A percentile compares a stretch with the other conserved stretches of the same genome.
phyloP scores from a whole-genome alignment of 2,888 invertebrate genomes.

The Plebejus melissa region DNA sequence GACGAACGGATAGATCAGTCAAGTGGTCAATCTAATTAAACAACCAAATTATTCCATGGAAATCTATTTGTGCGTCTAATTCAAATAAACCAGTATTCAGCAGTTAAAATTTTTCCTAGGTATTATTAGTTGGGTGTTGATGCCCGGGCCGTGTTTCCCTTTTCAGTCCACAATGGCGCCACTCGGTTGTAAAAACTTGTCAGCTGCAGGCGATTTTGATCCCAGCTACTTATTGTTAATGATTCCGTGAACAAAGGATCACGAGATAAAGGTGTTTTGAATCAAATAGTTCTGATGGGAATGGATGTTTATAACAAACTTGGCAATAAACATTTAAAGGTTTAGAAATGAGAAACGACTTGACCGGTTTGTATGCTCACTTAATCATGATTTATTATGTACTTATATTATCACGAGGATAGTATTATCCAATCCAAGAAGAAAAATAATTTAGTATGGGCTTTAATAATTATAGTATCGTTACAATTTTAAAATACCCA shows the following conservation, averaged over 20 bases:
- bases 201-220: constrained; percentile 23
- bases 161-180: constrained; percentile 22
- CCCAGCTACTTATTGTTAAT: constrained; percentile 19
- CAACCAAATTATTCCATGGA: too few relatives aligned
- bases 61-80: neutral
- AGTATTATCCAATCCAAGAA: too few relatives aligned
- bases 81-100: neutral
- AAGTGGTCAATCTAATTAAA: too few relatives aligned
- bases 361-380: too few relatives aligned
- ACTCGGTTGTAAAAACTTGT: constrained; percentile 26
- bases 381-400: too few relatives aligned
- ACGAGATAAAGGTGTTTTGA: constrained; percentile 18
- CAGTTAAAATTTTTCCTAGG: neutral
- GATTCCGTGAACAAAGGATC: constrained; percentile 22
- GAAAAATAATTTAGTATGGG: too few relatives aligned
- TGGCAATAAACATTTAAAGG: neutral
- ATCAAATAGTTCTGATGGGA: constrained; percentile 3
- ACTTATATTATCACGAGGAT: too few relatives aligned
- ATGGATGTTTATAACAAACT: neutral
- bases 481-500: too few relatives aligned
- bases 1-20: too few relatives aligned
- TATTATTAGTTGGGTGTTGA: constrained; percentile 15
- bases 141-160: constrained; percentile 11
- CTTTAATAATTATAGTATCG: too few relatives aligned
- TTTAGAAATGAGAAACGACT: too few relatives aligned